Percentiles rank a stretch among this genome's conserved stretches.
Evolutionary conservation across 2,888 invertebrate genomes (phyloP).

Genomic region (Chironomus riparius): DNA sequence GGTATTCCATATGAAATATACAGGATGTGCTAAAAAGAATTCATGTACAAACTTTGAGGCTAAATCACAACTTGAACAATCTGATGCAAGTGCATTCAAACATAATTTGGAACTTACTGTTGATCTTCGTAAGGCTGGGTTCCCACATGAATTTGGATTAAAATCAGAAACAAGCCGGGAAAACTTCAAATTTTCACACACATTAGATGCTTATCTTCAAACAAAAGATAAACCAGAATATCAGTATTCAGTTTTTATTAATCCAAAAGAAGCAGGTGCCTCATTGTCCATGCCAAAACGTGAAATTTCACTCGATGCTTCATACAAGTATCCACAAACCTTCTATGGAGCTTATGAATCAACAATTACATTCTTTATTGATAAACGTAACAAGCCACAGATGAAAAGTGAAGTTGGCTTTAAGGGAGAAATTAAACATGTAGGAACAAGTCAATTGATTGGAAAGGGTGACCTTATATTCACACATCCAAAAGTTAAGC

Average conservation of each 20-base stretch:
- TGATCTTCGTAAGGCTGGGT: conserved; percentile 64
- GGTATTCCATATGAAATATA: conserved; percentile 59
- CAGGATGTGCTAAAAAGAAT: conserved; percentile 69
- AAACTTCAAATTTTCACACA: conserved; percentile 53
- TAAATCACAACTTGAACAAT: conserved; percentile 34
- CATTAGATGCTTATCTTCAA: conserved; percentile 61
- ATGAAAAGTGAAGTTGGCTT: conserved; percentile 54
- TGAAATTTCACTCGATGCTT: conserved; percentile 53
- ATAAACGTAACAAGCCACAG: conserved; percentile 61
- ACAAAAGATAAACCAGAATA: conserved; percentile 59
- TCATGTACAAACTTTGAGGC: conserved; percentile 64
- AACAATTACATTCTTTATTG: conserved; percentile 56
- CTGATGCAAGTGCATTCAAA: conserved; percentile 42
- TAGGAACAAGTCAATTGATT: conserved; percentile 44
- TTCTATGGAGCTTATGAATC: conserved; percentile 53
- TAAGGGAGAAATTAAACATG: conserved; percentile 45
- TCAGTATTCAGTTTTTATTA: conserved; percentile 56
- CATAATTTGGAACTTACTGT: conserved; percentile 57
- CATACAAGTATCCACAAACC: conserved; percentile 44
- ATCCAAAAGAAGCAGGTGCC: conserved; percentile 53
- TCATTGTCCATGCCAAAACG: conserved; percentile 60
- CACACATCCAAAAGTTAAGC: conserved; percentile 55
- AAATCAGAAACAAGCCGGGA: conserved; percentile 55
- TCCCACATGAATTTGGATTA: conserved; percentile 64
- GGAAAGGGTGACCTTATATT: conserved; percentile 52